Percentiles rank a stretch among this genome's conserved stretches.
phyloP scores from a whole-genome alignment of 35 echinoderm and acorn worm genomes.

The Amphiura filiformis region DNA sequence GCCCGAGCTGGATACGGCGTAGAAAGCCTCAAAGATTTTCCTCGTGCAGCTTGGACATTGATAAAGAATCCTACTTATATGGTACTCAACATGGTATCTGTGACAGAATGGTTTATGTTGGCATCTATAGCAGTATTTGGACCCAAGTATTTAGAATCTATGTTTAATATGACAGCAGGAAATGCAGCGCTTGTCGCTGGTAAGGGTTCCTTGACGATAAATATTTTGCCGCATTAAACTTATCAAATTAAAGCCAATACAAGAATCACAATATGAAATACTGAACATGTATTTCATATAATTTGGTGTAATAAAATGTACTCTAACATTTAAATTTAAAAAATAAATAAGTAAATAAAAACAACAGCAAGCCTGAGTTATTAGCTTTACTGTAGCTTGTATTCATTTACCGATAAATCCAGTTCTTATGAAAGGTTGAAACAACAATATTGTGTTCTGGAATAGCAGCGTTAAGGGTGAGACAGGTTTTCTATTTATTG shows the following conservation, averaged over 20 bases:
- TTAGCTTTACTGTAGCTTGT: too few relatives aligned
- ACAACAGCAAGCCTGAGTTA: too few relatives aligned
- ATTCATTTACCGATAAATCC: too few relatives aligned
- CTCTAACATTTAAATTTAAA: not conserved
- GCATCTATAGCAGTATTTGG: conserved; percentile 74
- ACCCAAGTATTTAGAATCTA: conserved; percentile 89
- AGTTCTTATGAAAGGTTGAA: too few relatives aligned
- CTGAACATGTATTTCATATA: not conserved
- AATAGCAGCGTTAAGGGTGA: too few relatives aligned
- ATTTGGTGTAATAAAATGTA: not conserved
- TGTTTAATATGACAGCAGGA: conserved; percentile 70
- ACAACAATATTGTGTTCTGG: too few relatives aligned
- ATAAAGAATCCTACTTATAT: conserved; percentile 68
- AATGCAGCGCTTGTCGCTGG: conserved; percentile 77
- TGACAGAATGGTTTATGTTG: conserved; percentile 73
- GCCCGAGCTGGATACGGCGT: conserved; percentile 27
- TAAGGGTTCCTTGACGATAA: conserved; percentile 26
- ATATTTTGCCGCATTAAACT: not conserved
- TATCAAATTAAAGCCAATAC: not conserved
- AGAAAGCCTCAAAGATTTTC: conserved; percentile 66
- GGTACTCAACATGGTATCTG: conserved; percentile 52
- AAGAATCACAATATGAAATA: not conserved
- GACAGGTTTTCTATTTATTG: too few relatives aligned
- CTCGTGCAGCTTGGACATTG: conserved; percentile 60
- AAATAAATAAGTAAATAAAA: not conserved